Evolutionary conservation across 1,140 invertebrate species (phyloP).

Genomic region (Antheraea pernyi): DNA sequence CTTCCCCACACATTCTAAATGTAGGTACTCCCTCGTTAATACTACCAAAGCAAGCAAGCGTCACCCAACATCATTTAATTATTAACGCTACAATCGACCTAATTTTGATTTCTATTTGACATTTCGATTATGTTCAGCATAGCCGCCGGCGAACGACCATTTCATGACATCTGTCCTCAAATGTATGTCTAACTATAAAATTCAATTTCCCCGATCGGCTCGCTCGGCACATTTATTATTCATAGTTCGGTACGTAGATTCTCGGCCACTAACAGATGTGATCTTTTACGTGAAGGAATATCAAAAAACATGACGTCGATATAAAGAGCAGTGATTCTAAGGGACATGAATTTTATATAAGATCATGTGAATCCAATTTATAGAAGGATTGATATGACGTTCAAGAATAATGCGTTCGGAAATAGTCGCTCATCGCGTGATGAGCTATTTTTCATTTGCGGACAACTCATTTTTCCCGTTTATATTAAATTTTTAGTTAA

Average conservation of each 20-base stretch:
- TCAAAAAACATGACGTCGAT: conserved; percentile 56
- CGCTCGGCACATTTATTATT: conserved; percentile 76
- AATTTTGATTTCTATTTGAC: conserved; percentile 79
- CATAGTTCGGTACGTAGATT: conserved; percentile 71
- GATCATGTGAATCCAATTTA: conserved; percentile 44
- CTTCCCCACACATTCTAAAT: conserved; percentile 44
- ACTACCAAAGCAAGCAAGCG: conserved; percentile 38
- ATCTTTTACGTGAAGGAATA: conserved; percentile 77
- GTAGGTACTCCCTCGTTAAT: conserved; percentile 32
- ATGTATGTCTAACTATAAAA: conserved; percentile 77
- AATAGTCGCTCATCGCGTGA: conserved; percentile 44
- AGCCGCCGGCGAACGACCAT: conserved; percentile 62
- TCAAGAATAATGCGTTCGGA: conserved; percentile 28
- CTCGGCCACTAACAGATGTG: conserved; percentile 74
- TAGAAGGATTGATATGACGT: conserved; percentile 25
- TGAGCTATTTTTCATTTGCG: conserved; percentile 21
- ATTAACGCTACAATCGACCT: conserved; percentile 77
- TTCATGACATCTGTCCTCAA: conserved; percentile 77
- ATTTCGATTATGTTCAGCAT: conserved; percentile 66
- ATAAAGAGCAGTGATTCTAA: conserved; percentile 49
- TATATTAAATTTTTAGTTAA: no score
- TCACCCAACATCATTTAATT: conserved; percentile 70
- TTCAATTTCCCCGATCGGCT: conserved; percentile 78
- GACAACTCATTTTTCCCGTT: no score
- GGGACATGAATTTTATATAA: conserved; percentile 57